Conservation (phyloP, 2,888 invertebrate species). For the Tipula vernalis region DNA sequence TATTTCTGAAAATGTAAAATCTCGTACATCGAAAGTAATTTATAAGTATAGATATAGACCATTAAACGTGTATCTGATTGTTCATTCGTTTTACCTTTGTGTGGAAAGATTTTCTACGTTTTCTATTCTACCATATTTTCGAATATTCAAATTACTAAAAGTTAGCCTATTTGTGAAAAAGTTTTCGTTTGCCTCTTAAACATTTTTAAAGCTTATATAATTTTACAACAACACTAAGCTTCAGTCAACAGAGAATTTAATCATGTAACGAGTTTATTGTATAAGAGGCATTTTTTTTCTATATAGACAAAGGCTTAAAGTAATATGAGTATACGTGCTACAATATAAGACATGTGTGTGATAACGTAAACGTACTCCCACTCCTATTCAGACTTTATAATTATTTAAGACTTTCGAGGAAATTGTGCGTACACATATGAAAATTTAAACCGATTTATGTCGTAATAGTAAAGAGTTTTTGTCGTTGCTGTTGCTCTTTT, state of each 20-base stretch:
- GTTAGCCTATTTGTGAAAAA: background rate
- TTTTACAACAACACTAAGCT: background rate
- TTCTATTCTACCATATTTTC: too few relatives aligned
- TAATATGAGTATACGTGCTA: too few relatives aligned
- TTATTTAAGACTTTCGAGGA: background rate
- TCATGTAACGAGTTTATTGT: background rate
- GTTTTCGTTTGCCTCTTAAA: background rate
- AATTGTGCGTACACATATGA: background rate
- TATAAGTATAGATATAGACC: too few relatives aligned
- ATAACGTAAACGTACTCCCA: too few relatives aligned
- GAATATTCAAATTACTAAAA: too few relatives aligned
- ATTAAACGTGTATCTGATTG: background rate
- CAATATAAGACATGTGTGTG: too few relatives aligned
- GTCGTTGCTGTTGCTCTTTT: background rate
- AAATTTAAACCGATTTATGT: background rate
- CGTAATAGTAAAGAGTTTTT: background rate
- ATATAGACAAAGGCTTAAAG: too few relatives aligned
- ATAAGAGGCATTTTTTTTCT: too few relatives aligned
- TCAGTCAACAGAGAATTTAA: background rate
- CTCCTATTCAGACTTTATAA: background rate
- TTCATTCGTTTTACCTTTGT: background rate
- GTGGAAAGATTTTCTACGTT: too few relatives aligned
- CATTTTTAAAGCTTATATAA: background rate
- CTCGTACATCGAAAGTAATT: too few relatives aligned
- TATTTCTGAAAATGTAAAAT: too few relatives aligned